phyloP scores from a whole-genome alignment of 2,888 invertebrate genomes.

The Labia minor region DNA sequence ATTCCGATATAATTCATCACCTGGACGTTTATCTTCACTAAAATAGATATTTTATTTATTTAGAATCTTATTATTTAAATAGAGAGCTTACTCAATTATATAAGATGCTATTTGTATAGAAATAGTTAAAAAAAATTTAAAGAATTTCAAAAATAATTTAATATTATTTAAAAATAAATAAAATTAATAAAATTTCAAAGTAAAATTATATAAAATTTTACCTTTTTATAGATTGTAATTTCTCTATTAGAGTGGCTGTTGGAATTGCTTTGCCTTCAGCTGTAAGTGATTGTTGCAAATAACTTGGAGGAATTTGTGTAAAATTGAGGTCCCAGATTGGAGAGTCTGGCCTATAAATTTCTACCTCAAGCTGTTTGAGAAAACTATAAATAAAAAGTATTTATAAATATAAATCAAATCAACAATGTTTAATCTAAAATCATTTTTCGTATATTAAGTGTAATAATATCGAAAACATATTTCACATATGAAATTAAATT shows the following conservation, averaged over 20 bases:
- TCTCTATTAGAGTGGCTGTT: not conserved
- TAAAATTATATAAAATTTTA: not conserved
- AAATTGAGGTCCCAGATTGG: slow-evolving; percentile 92
- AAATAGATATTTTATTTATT: too few species aligned
- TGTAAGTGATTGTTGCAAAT: slow-evolving; percentile 44
- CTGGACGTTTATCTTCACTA: slow-evolving; percentile 23
- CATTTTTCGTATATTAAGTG: slow-evolving; percentile 16
- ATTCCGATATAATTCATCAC: slow-evolving; percentile 27
- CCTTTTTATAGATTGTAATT: not conserved
- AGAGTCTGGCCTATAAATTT: slow-evolving; percentile 72
- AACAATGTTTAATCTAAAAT: too few species aligned
- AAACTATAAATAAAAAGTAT: slow-evolving; percentile 47
- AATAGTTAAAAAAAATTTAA: too few species aligned
- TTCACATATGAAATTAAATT: too few species aligned
- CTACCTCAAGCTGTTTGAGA: slow-evolving; percentile 74
- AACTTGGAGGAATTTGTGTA: slow-evolving; percentile 57
- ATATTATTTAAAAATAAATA: too few species aligned
- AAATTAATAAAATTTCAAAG: too few species aligned
- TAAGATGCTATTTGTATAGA: too few species aligned
- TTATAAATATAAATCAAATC: not conserved
- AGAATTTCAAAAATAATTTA: too few species aligned
- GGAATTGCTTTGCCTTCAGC: slow-evolving; percentile 43
- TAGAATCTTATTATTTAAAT: too few species aligned
- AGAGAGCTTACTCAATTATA: too few species aligned
- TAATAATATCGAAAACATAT: not conserved